Evolutionary conservation across 2,888 invertebrate genomes (phyloP).

Genomic region (Tetramorium bicarinatum): DNA sequence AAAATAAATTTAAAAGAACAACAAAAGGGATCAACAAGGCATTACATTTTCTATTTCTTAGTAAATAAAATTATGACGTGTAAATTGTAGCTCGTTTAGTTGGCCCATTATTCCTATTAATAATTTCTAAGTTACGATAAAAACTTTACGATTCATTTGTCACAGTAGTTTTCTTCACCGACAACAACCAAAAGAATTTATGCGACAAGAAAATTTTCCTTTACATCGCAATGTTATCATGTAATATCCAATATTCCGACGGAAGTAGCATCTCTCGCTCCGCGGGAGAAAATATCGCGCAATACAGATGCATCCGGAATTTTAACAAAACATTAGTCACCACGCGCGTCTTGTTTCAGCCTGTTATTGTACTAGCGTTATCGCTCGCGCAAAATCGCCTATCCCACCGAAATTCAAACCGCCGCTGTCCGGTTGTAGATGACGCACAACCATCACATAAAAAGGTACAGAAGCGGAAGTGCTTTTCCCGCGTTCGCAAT

Average conservation of each 20-base stretch:
- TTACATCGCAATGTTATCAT: not conserved
- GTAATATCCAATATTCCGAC: not conserved
- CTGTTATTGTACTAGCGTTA: slow-evolving; percentile 19
- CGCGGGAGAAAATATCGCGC: not conserved
- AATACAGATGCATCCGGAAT: not conserved
- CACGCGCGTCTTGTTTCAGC: not conserved
- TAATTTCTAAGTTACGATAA: not conserved
- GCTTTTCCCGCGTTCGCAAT: slow-evolving; percentile 48
- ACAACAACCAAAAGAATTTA: not conserved
- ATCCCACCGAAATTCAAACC: slow-evolving; percentile 27
- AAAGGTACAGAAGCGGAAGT: slow-evolving; percentile 47
- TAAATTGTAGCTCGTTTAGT: no score
- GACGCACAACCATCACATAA: slow-evolving; percentile 47
- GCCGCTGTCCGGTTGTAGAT: slow-evolving; percentile 31
- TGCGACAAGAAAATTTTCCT: not conserved
- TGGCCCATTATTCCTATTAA: not conserved
- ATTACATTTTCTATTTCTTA: no score
- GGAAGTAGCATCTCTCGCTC: not conserved
- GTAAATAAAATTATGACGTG: no score
- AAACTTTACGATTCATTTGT: not conserved
- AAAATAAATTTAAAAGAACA: no score
- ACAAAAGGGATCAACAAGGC: no score
- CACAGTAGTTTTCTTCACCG: not conserved
- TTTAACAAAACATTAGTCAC: not conserved
- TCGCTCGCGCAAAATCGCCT: slow-evolving; percentile 7